Conservation (phyloP, 2,888 invertebrate species). For the Ecliptopera silaceata region DNA sequence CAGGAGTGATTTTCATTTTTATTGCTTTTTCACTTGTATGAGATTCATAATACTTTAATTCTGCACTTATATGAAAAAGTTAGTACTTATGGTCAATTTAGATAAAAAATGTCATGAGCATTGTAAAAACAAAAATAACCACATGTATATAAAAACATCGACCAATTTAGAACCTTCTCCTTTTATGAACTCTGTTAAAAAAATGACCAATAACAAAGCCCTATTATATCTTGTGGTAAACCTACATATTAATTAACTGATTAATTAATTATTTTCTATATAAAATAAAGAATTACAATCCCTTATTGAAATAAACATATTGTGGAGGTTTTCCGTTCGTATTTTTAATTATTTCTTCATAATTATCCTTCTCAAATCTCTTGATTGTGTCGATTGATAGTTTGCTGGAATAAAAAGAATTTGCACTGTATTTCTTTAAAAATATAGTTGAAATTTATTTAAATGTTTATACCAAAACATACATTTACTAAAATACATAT, state of each 20-base stretch:
- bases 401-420: constrained; percentile 74
- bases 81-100: no score
- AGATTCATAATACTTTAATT: no score
- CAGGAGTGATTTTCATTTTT: no score
- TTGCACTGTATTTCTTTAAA: neutral
- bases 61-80: no score
- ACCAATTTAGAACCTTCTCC: no score
- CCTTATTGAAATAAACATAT: constrained; percentile 94
- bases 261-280: neutral
- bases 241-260: neutral
- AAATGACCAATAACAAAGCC: no score
- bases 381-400: constrained; percentile 88
- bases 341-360: constrained; percentile 86
- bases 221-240: neutral
- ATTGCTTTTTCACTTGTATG: no score
- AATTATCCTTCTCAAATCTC: constrained; percentile 88
- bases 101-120: no score
- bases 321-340: constrained; percentile 86
- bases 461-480: neutral
- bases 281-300: constrained; percentile 83
- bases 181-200: no score
- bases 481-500: no score
- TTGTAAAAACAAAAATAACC: no score
- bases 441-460: neutral
- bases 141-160: no score